A percentile compares a stretch with the other conserved stretches of the same genome.
These are phyloP conservation scores for Caenorhabditis remanei DNA, from an alignment of 1,140 invertebrate genomes.

Conservation along the genomic window DNA sequence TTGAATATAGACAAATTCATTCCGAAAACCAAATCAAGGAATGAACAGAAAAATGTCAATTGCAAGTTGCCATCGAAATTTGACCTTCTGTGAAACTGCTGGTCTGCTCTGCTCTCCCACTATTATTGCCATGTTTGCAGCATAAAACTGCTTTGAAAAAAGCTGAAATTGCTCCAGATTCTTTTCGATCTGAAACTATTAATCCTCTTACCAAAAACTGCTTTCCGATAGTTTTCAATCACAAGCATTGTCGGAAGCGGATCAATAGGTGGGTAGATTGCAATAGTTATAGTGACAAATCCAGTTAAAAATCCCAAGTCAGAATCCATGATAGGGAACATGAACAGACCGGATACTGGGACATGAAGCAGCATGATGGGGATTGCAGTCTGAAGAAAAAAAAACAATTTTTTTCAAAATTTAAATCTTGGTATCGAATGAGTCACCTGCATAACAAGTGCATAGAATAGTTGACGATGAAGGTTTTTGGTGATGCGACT, in stretches of 20 bases:
- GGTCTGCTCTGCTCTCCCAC: no score
- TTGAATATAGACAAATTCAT: no score
- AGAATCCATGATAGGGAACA: slow-evolving; percentile 8
- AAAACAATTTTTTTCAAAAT: neutral
- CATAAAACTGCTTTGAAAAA: neutral
- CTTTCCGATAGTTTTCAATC: neutral
- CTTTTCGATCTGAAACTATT: neutral
- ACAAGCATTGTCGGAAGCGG: slow-evolving; percentile 14
- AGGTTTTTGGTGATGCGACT: neutral
- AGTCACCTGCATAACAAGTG: slow-evolving; percentile 3
- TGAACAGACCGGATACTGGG: neutral
- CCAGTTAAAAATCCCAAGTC: slow-evolving; percentile 20
- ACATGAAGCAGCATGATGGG: neutral
- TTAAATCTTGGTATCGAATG: neutral
- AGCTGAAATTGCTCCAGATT: neutral
- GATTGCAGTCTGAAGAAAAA: neutral
- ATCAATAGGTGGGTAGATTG: neutral
- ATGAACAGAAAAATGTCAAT: no score
- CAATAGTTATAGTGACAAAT: slow-evolving; percentile 19
- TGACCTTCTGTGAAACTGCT: no score
- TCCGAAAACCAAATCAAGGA: no score
- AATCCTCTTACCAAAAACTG: neutral
- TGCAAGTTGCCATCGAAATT: no score
- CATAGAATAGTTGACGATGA: slow-evolving; percentile 9
- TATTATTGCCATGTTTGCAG: no score